Evolutionary conservation across 2,888 invertebrate genomes (phyloP).

Genomic region (Cordilura impudica): DNA sequence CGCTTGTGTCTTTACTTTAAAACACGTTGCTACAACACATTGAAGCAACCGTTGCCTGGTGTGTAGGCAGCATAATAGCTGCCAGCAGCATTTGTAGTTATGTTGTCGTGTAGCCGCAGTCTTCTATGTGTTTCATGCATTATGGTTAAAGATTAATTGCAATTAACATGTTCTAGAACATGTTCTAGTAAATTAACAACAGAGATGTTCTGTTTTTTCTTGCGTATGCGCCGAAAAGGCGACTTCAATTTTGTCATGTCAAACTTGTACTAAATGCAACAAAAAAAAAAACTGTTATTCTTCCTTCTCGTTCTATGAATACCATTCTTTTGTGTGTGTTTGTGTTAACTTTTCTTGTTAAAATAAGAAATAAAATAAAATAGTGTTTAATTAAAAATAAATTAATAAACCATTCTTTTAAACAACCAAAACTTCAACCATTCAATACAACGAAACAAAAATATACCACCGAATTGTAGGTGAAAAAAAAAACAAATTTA

Average conservation of each 20-base stretch:
- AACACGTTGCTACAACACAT: no score
- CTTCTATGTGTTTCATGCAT: no score
- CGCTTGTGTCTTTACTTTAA: no score
- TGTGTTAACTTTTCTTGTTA: slow-evolving; percentile 42
- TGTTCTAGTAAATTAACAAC: no score
- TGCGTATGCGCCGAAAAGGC: slow-evolving; percentile 51
- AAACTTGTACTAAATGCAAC: slow-evolving; percentile 54
- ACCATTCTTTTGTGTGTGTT: slow-evolving; percentile 44
- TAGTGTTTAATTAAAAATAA: slow-evolving; percentile 4
- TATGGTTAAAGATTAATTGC: no score
- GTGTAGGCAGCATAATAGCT: no score
- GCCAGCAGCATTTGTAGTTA: no score
- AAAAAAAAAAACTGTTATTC: slow-evolving; percentile 48
- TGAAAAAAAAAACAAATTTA: neutral
- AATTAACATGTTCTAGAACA: no score
- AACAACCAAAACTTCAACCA: slow-evolving; percentile 49
- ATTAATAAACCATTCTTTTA: slow-evolving; percentile 23
- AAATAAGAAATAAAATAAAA: slow-evolving; percentile 20
- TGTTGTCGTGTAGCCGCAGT: no score
- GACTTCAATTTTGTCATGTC: slow-evolving; percentile 42
- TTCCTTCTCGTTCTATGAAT: slow-evolving; percentile 40
- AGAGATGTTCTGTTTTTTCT: slow-evolving; percentile 34
- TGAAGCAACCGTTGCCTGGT: no score
- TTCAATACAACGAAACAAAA: slow-evolving; percentile 38
- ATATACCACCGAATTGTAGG: slow-evolving; percentile 7